Percentiles rank a stretch among this genome's conserved stretches.
phyloP scores from a whole-genome alignment of 2,797 vertebrate genomes.

The Poecilia velifera region DNA sequence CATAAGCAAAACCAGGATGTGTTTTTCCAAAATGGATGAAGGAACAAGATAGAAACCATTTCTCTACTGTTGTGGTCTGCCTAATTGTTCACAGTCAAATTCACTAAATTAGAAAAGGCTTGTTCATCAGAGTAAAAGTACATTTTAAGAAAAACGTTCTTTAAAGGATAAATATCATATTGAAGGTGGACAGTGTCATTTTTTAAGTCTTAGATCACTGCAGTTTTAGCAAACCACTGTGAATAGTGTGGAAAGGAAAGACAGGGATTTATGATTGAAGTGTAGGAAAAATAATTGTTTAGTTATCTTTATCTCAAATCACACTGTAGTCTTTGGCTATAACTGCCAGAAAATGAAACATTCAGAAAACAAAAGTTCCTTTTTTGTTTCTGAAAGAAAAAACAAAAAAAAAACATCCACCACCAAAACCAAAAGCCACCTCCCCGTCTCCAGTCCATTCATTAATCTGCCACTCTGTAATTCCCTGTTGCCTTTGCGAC shows the following conservation, averaged over 20 bases:
- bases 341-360: slow-evolving; percentile 4
- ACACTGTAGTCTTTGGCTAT: not conserved
- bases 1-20: slow-evolving; percentile 11
- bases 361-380: slow-evolving; percentile 10
- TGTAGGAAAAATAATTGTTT: not conserved
- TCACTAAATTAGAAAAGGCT: no score
- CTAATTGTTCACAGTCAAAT: no score
- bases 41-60: not conserved
- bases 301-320: not conserved
- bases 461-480: not conserved
- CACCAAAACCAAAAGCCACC: not conserved
- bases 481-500: slow-evolving; percentile 15
- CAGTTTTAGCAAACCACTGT: not conserved
- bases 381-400: slow-evolving; percentile 18
- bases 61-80: no score
- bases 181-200: no score
- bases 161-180: no score
- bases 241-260: not conserved
- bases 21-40: slow-evolving; percentile 6
- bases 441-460: not conserved
- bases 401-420: not conserved
- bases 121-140: no score
- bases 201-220: not conserved
- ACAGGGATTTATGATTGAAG: slow-evolving; percentile 15
- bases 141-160: no score